Base-by-base conservation (phyloP, 2,113 vertebrate species). In the Albula goreensis region DNA sequence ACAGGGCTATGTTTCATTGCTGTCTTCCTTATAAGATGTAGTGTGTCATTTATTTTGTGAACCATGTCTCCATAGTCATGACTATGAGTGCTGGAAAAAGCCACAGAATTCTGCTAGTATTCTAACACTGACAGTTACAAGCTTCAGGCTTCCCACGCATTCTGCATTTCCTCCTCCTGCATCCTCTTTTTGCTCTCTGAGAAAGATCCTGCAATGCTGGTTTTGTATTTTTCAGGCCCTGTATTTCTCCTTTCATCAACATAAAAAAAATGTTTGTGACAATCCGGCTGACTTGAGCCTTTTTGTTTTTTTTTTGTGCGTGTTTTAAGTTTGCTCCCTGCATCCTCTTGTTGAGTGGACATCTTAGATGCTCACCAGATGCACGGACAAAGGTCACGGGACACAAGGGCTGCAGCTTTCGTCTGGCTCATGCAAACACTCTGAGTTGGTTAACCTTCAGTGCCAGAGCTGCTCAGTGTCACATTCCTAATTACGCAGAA, bases 341-440 rank as follows among this genome's bases (percentile, higher is more conserved):
- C 63, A n/a, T 5, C n/a, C n/a, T 19, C 41, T 48, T 66, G 56
- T 5, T 53, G 41, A 25, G 57, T 41, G 83, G 66, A 74, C 41
- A 31, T 87, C 10, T 79, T 25, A 53, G 77, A 63, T 80, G 6
- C 78, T 81, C 66, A 53, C 74, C 78, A 84, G 78, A 70, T 81
- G 31, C 25, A 25, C 8, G 50, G 57, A 50, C 53, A 25, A 0
- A 66, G 31, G 17, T 66, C n/a, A 2, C 5, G 15, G 50, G n/a
- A 53, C 49, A 78, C 41, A 85, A 66, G 80, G 66, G 57, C 56
- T 19, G 10, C 10, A 56, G 19, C 80, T n/a, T 49, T 80, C 25
- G 7, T 51, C 50, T 4, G 50, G 53, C 49, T n/a, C 70, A 78
- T 66, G 50, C 53, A 83, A 79, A 80, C 77, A 51, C 84, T 84